Conservation (phyloP, 35 echinoderm and acorn worm genomes). For the Amphiura filiformis region DNA sequence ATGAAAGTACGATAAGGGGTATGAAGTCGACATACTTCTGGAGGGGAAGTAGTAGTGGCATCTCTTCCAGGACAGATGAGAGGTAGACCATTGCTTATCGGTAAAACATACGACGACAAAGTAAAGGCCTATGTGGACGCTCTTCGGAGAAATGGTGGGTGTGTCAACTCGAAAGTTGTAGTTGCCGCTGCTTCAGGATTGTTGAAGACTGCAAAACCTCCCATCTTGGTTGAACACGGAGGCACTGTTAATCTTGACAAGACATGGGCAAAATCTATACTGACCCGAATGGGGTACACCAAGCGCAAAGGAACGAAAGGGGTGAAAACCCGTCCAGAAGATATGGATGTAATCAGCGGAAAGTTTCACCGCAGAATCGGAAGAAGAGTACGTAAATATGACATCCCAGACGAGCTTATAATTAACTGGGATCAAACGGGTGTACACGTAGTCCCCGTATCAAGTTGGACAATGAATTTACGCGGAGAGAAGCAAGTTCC, state of each 20-base stretch:
- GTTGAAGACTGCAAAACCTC: background rate
- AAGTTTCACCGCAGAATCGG: conserved; percentile 14
- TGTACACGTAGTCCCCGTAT: conserved; percentile 20
- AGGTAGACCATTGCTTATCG: background rate
- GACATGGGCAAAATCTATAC: conserved; percentile 24
- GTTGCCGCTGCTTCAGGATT: no score
- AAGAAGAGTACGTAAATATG: background rate
- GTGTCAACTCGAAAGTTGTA: conserved; percentile 13
- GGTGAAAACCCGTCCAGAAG: conserved; percentile 14
- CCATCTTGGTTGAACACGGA: background rate
- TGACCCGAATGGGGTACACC: conserved; percentile 17
- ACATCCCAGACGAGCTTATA: no score
- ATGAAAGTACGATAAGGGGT: conserved; percentile 8
- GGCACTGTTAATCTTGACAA: background rate
- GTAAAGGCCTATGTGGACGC: background rate
- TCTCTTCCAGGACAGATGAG: no score
- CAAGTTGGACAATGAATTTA: conserved; percentile 32
- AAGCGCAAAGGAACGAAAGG: conserved; percentile 41
- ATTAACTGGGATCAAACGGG: no score
- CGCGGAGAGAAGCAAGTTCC: conserved; percentile 16
- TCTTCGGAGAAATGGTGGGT: background rate
- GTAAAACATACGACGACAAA: background rate
- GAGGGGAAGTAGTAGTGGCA: no score
- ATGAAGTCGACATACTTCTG: no score
- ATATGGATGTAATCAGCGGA: conserved; percentile 12